These are phyloP conservation scores for Leucopternis melanops DNA, from an alignment of 2,113 vertebrate genomes.

Conservation along the genomic window DNA sequence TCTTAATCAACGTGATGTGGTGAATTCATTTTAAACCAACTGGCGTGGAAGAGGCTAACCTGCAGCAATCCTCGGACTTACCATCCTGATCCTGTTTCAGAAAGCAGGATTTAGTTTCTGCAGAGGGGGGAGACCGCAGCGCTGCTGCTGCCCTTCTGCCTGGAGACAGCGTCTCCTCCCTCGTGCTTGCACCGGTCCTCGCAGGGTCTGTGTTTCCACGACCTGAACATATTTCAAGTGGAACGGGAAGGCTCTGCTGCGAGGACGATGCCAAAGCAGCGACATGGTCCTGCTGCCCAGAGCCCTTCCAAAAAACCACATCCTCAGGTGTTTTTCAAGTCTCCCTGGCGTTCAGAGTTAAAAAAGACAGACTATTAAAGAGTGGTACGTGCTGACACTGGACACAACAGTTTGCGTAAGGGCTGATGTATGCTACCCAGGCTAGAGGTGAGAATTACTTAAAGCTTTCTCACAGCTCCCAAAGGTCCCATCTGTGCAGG, in stretches of 20 bases:
- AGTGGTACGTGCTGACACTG: rapidly evolving
- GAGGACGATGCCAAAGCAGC: neutral
- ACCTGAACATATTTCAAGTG: neutral
- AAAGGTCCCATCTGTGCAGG: neutral
- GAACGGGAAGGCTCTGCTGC: neutral
- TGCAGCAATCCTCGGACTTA: neutral
- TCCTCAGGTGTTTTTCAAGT: neutral
- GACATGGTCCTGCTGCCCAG: neutral
- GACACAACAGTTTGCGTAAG: neutral
- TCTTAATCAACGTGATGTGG: rapidly evolving
- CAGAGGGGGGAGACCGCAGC: neutral
- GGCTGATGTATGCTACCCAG: neutral
- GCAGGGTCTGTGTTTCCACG: neutral
- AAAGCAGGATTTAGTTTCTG: neutral
- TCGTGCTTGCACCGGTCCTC: rapidly evolving
- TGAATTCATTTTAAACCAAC: neutral
- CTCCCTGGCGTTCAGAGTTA: too few relatives aligned
- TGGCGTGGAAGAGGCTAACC: neutral
- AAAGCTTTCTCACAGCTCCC: neutral
- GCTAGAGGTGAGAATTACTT: neutral
- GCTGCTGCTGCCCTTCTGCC: neutral
- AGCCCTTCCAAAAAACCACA: neutral
- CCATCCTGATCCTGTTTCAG: neutral
- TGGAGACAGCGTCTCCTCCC: neutral
- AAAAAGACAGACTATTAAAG: neutral